Evolutionary conservation across 2,797 vertebrate genomes (phyloP).

Genomic region (Schizopygopsis malacanthus): DNA sequence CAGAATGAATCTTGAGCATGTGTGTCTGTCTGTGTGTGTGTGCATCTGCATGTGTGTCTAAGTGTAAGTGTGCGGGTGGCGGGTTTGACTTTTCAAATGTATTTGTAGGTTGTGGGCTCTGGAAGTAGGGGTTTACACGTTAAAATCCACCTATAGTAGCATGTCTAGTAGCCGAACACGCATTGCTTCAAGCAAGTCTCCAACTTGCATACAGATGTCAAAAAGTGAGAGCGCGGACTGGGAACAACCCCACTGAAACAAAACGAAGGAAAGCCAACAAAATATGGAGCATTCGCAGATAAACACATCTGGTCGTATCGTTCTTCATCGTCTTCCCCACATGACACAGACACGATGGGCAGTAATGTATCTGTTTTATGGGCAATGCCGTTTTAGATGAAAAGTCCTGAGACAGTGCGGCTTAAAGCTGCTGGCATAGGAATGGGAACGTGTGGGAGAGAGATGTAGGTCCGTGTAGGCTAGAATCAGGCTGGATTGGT

Average conservation of each 20-base stretch:
- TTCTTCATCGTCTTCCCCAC: conserved; percentile 40
- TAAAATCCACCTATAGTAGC: conserved; percentile 76
- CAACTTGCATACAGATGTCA: conserved; percentile 75
- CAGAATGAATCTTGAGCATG: conserved; percentile 31
- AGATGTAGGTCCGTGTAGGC: conserved; percentile 75
- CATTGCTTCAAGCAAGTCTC: conserved; percentile 54
- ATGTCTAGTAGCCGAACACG: conserved; percentile 70
- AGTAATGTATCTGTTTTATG: conserved; percentile 67
- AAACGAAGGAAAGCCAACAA: conserved; percentile 19
- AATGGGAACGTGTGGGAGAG: conserved; percentile 64
- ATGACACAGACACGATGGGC: conserved; percentile 34
- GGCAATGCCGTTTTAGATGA: conserved; percentile 64
- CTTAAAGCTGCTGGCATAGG: conserved; percentile 86
- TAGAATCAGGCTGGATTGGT: conserved; percentile 85
- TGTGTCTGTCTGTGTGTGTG: conserved; percentile 30
- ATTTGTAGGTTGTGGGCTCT: conserved; percentile 39
- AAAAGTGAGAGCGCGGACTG: conserved; percentile 13
- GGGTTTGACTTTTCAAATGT: conserved; percentile 43
- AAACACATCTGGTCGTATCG: conserved; percentile 51
- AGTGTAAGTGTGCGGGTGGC: conserved; percentile 43
- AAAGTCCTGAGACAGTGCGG: conserved; percentile 87
- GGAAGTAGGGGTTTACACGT: conserved; percentile 49
- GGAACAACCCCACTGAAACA: conserved; percentile 4
- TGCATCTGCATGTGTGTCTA: conserved; percentile 31
- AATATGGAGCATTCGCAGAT: conserved; percentile 49